These are phyloP conservation scores for Lasioglossum zephyrum DNA, from an alignment of 2,888 invertebrate species.

Conservation along the genomic window DNA sequence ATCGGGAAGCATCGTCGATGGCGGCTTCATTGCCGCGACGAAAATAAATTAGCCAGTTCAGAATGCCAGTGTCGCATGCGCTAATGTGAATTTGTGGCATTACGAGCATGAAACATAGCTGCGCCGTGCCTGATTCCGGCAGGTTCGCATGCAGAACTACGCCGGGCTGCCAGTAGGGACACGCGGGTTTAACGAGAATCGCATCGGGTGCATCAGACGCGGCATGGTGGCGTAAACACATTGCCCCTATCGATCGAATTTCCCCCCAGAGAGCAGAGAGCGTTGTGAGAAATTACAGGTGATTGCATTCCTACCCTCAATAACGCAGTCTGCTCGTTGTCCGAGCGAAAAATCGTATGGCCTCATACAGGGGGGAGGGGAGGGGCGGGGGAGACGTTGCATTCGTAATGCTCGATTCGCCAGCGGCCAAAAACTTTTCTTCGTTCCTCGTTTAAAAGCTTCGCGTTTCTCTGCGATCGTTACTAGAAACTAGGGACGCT, in stretches of 20 bases:
- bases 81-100: slow-evolving; percentile 72
- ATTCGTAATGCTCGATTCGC: neutral
- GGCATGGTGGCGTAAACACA: slow-evolving; percentile 74
- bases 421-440: neutral
- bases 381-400: neutral
- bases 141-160: slow-evolving; percentile 69
- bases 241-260: slow-evolving; percentile 72
- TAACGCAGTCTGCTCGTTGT: slow-evolving; percentile 50
- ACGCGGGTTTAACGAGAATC: slow-evolving; percentile 77
- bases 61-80: slow-evolving; percentile 61
- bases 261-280: slow-evolving; percentile 62
- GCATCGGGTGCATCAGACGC: slow-evolving; percentile 77
- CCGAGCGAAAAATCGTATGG: slow-evolving; percentile 33
- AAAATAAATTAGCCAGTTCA: slow-evolving; percentile 64
- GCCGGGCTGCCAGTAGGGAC: slow-evolving; percentile 67
- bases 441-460: neutral
- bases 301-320: slow-evolving; percentile 64
- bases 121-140: slow-evolving; percentile 67
- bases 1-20: neutral
- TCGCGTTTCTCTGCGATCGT: neutral
- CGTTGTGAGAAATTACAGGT: slow-evolving; percentile 74
- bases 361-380: neutral
- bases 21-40: slow-evolving; percentile 28
- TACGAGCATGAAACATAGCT: slow-evolving; percentile 68
- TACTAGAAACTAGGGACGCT: neutral